Conservation (phyloP, 2,113 vertebrate genomes). For the Panurus biarmicus region DNA sequence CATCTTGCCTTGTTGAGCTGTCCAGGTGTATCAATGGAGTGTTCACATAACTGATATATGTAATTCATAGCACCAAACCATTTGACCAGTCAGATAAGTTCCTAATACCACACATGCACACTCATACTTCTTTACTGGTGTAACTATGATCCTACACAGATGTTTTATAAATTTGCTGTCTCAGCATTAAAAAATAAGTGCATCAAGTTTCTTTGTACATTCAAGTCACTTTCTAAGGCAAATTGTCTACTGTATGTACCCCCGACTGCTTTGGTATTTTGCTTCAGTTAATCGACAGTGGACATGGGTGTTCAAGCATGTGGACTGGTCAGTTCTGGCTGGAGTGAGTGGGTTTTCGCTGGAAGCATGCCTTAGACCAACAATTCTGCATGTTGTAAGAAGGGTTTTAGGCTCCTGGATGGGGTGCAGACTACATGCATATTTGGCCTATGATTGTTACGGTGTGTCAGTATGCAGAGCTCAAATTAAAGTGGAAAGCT, state of each 20-base stretch:
- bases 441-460: slow-evolving; percentile 52
- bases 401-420: slow-evolving; percentile 43
- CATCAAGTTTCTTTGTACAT: slow-evolving; percentile 88
- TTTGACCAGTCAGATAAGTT: slow-evolving; percentile 62
- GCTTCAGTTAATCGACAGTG: slow-evolving; percentile 71
- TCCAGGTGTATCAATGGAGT: slow-evolving; percentile 18
- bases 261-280: slow-evolving; percentile 83
- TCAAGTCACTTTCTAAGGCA: slow-evolving; percentile 94
- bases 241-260: slow-evolving; percentile 76
- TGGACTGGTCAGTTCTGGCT: slow-evolving; percentile 64
- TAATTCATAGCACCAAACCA: slow-evolving; percentile 60
- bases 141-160: slow-evolving; percentile 70
- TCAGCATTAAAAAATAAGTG: slow-evolving; percentile 80
- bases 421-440: slow-evolving; percentile 46
- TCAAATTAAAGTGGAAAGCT: slow-evolving; percentile 61
- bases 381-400: slow-evolving; percentile 46
- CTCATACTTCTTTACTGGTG: slow-evolving; percentile 59
- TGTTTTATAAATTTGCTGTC: slow-evolving; percentile 75
- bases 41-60: not conserved
- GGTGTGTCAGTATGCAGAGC: slow-evolving; percentile 50
- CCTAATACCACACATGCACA: slow-evolving; percentile 53
- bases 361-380: slow-evolving; percentile 75
- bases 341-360: slow-evolving; percentile 51
- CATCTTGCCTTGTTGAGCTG: slow-evolving; percentile 41
- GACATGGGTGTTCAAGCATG: slow-evolving; percentile 69